Conservation (phyloP, 23 tunicate genomes). For the Halocynthia aurantium region DNA sequence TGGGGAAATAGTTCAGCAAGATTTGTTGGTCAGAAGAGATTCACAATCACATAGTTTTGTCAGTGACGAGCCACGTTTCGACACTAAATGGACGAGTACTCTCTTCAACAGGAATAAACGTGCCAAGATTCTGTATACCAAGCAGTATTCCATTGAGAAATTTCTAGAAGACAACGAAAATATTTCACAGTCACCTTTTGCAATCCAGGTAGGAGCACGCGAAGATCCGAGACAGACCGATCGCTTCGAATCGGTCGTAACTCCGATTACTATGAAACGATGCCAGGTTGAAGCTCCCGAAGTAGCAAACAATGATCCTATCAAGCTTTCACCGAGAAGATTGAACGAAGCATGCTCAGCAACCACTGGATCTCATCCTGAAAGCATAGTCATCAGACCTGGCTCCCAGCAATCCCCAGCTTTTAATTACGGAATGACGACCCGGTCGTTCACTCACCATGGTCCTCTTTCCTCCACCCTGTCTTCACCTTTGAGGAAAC, state of each 20-base stretch:
- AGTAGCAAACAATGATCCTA: not conserved
- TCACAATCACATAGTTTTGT: too few species aligned
- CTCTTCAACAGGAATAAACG: conserved; percentile 5
- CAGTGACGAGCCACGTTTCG: too few species aligned
- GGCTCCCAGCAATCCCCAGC: not conserved
- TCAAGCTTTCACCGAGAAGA: not conserved
- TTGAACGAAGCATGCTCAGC: not conserved
- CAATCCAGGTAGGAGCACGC: not conserved
- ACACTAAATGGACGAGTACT: not conserved
- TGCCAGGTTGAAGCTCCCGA: not conserved
- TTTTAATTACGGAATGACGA: not conserved
- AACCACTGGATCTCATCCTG: not conserved
- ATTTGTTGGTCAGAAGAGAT: too few species aligned
- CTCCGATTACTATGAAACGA: not conserved
- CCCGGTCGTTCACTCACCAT: conserved; percentile 5
- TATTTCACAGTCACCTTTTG: not conserved
- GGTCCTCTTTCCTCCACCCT: not conserved
- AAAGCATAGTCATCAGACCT: not conserved
- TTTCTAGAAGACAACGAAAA: not conserved
- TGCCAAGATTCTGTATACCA: conserved; percentile 1
- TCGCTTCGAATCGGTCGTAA: not conserved
- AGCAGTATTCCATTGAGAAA: conserved; percentile 22
- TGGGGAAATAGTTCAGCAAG: too few species aligned
- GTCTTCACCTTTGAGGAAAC: not conserved
- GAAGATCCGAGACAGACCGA: conserved; percentile 3